Evolutionary conservation across 2,888 invertebrate species (phyloP), one percentile per base, ranked within the genome.

Genomic region (Apantesis nais): DNA sequence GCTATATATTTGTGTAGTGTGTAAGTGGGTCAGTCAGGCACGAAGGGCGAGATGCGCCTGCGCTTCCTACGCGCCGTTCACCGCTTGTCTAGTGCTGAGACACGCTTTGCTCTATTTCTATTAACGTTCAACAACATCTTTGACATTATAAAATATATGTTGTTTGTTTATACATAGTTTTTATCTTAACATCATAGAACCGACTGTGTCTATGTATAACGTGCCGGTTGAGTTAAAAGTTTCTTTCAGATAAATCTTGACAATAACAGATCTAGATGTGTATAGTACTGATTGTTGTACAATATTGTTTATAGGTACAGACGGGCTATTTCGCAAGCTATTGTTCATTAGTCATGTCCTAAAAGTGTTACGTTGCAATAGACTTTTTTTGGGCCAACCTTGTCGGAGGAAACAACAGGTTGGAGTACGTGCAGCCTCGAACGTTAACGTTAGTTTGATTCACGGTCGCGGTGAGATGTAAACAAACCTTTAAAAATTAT

Each of bases 341-440:
- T 91, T 91, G 90, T 92, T 82, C 85, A 90, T 93, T 93, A 89
- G 93, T 93, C 92, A 92, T 92, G 93, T 92, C 90, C 92, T 83
- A 89, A 89, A 91, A 92, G 81, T 84, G 82, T 80, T 79, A 78
- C 74, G 77, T 90, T 89, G 90, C 90, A 86, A 87, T 91, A 89
- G 88, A 86, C 90, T 92, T 91, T 67, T 81, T 90, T 87, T 87
- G 87, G 88, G 85, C 86, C 88, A 88, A 85, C 90, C 90, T 90
- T 90, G 89, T 81, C 78, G 80, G 81, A 82, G 84, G 83, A 85
- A 85, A 86, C 86, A 85, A 86, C 88, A 85, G 85, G 86, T 85
- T 75, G 80, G 79, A 75, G 88, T 91, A 93, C 93, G 93, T 92
- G 93, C 88, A 92, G 88, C 93, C 92, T 92, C 92, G 92, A 83